phyloP scores from a whole-genome alignment of 2,888 invertebrate genomes.

The Synanthedon formicaeformis region DNA sequence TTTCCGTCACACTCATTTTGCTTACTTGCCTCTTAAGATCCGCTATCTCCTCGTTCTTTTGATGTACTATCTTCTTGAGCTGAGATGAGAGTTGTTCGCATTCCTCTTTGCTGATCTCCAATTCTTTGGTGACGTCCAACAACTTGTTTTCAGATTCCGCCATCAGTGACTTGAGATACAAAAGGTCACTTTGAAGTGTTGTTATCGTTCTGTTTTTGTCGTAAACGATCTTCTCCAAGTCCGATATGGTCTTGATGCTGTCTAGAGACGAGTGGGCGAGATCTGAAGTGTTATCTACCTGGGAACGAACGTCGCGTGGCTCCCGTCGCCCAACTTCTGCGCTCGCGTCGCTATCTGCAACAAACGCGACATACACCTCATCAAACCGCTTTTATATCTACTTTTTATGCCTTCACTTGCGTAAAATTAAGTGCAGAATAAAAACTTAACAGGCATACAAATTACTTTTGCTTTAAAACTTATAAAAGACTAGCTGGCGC shows the following conservation, averaged over 20 bases:
- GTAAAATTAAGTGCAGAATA: too few relatives aligned
- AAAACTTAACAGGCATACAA: too few relatives aligned
- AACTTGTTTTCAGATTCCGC: conserved; percentile 56
- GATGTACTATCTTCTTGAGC: conserved; percentile 50
- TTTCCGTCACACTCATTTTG: conserved; percentile 52
- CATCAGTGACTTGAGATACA: conserved; percentile 44
- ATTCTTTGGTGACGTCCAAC: conserved; percentile 44
- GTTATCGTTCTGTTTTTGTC: conserved; percentile 57
- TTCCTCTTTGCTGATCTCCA: conserved; percentile 46
- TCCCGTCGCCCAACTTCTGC: conserved; percentile 11
- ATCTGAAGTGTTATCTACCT: conserved; percentile 53
- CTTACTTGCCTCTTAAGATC: conserved; percentile 50
- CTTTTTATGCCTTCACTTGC: too few relatives aligned
- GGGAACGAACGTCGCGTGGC: conserved; percentile 25
- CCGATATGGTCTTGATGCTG: conserved; percentile 50
- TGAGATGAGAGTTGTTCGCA: conserved; percentile 48
- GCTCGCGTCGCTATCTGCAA: too few relatives aligned
- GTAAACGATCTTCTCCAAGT: conserved; percentile 53
- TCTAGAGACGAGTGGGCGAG: conserved; percentile 46
- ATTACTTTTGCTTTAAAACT: too few relatives aligned
- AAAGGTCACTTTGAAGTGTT: conserved; percentile 46
- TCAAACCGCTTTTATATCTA: conserved; percentile 5
- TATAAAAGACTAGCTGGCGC: too few relatives aligned
- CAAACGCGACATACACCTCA: too few relatives aligned
- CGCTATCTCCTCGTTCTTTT: conserved; percentile 57